phyloP scores from a whole-genome alignment of 53 echinoderm and acorn worm genomes.

The Paelopatides confundens region DNA sequence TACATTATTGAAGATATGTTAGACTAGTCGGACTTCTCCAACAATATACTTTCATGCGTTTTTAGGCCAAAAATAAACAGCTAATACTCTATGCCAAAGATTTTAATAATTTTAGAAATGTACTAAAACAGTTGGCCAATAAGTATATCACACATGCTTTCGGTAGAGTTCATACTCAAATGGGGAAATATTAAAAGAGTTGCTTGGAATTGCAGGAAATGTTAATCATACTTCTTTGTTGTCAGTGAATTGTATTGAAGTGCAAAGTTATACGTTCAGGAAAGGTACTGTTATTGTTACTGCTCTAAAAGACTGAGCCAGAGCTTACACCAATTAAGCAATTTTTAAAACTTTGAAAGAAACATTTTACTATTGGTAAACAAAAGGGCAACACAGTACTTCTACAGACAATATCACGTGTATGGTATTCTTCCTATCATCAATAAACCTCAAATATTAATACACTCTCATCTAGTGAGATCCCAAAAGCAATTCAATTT shows the following conservation, averaged over 20 bases:
- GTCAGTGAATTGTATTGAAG: constrained; percentile 4
- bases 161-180: neutral
- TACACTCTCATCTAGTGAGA: neutral
- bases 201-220: neutral
- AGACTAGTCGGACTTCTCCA: constrained; percentile 59
- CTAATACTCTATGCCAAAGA: constrained; percentile 48
- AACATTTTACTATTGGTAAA: neutral
- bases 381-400: constrained; percentile 6
- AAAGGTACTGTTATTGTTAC: constrained; percentile 26
- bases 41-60: constrained; percentile 52
- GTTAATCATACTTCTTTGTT: neutral
- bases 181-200: neutral
- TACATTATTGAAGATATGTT: constrained; percentile 58
- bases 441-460: neutral
- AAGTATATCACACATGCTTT: constrained; percentile 41
- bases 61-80: constrained; percentile 69
- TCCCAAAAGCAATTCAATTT: constrained; percentile 7
- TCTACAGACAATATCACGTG: constrained; percentile 25
- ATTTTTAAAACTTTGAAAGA: neutral
- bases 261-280: constrained; percentile 14
- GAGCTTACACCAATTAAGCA: constrained; percentile 27
- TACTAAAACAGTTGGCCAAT: constrained; percentile 51
- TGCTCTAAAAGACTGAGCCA: neutral
- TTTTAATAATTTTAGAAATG: constrained; percentile 67
- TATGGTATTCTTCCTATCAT: neutral